Base-by-base conservation (phyloP, 35 echinoderm and acorn worm genomes). In the Anneissia japonica region DNA sequence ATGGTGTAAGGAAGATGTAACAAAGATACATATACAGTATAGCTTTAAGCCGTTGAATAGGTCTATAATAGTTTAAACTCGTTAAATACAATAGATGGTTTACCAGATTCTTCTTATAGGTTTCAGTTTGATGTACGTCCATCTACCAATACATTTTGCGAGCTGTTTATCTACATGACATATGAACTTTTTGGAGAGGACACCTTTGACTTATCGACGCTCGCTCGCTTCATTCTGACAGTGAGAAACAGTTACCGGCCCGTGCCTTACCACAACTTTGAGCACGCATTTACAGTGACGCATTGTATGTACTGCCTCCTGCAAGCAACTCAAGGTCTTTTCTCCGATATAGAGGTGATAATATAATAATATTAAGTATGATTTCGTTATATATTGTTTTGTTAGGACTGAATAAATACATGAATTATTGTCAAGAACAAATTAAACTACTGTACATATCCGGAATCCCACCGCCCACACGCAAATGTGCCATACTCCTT, bases 211-310 rank as follows among this genome's bases (percentile, higher is more conserved):
- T 34, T 91, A 45, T 40, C 74, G 0, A 89, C 74, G 7, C 84
- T 99, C 46, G 86, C 82, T 0, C 72, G 89, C 19, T 99, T 99
- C 84, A 86, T 91, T 76, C 84, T 94, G 0, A 94, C 96, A 19
- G 91, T 94, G 32, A 86, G 84, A 34, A 99, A 94, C 37, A 89
- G 91, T 29, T 99, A 99, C 84, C 86, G 96, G 13, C 77, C 82
- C 0, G 83, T 93, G 32, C 92, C 91, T 7, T 99, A 94, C 83
- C 96, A 99, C 84, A 99, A 99, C 84, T 92, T 93, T 33, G 34
- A 79, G 33, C 96, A 99, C 84, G 96, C 86, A 1, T 94, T 91
- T 64, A 86, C 79, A 14, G 96, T 99, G 0, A 30, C 89, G 41
- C 96, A 99, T 51, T 81, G 75, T 81, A 99, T 99, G 96, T 99